Evolutionary conservation across 2,113 vertebrate species (phyloP).

Genomic region (Charina bottae): DNA sequence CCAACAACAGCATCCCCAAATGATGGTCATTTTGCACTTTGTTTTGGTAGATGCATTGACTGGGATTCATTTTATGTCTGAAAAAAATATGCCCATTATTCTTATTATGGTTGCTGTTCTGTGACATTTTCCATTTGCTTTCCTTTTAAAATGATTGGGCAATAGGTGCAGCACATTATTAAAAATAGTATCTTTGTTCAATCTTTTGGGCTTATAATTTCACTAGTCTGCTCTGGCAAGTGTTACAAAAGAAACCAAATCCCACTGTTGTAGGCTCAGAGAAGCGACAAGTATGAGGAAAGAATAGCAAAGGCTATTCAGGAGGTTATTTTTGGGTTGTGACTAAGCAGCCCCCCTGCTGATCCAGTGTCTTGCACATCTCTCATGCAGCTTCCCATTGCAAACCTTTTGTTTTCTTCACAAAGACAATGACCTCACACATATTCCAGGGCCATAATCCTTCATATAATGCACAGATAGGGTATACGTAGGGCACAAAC

Average conservation of each 20-base stretch:
- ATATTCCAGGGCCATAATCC: not conserved
- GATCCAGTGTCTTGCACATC: not conserved
- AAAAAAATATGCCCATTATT: not conserved
- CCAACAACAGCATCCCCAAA: not conserved
- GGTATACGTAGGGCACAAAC: not conserved
- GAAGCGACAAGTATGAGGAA: constrained; percentile 9
- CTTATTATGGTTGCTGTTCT: not conserved
- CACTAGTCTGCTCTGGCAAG: not conserved
- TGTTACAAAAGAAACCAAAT: constrained; percentile 33
- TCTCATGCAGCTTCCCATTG: constrained; percentile 13
- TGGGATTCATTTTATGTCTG: not conserved
- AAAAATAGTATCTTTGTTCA: not conserved
- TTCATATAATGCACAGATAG: not conserved
- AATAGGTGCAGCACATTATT: not conserved
- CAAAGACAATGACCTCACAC: not conserved
- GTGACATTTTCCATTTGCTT: not conserved
- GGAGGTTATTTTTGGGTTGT: not conserved
- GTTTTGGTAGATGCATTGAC: not conserved
- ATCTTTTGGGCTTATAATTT: constrained; percentile 12
- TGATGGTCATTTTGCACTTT: not conserved
- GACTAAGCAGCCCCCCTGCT: constrained; percentile 6
- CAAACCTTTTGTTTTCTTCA: constrained; percentile 20
- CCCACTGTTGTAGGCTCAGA: not conserved
- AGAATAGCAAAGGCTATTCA: not conserved
- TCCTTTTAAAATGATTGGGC: not conserved